Percentiles rank a stretch among this genome's conserved stretches.
Evolutionary conservation across 1,140 invertebrate species (phyloP).

Genomic region (Ips typographus): DNA sequence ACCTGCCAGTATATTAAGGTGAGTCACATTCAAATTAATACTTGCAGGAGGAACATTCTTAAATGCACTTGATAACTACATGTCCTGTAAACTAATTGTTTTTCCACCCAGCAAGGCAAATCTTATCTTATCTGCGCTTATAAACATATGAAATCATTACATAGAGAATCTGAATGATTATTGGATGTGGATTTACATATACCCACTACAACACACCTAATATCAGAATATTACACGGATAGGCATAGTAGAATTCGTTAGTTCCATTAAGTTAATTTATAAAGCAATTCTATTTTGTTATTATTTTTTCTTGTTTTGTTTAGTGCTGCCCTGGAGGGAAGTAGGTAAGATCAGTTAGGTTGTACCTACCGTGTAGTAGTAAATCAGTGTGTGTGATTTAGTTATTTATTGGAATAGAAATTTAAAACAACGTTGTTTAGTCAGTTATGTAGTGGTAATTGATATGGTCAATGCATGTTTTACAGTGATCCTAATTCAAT

Average conservation of each 20-base stretch:
- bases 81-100: neutral
- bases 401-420: too few relatives aligned
- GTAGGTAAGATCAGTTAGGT: constrained; percentile 51
- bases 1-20: constrained; percentile 57
- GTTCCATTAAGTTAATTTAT: neutral
- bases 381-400: constrained; percentile 13
- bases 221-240: constrained; percentile 3
- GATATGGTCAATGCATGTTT: constrained; percentile 37
- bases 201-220: neutral
- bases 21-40: constrained; percentile 26
- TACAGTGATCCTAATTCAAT: constrained; percentile 75
- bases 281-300: neutral
- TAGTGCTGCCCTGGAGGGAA: constrained; percentile 65
- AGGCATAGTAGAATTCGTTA: neutral
- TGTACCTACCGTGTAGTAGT: neutral
- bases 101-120: neutral
- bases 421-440: too few relatives aligned
- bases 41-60: neutral
- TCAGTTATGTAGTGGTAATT: constrained; percentile 17
- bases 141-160: constrained; percentile 18
- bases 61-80: constrained; percentile 8
- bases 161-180: neutral
- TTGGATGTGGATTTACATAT: constrained; percentile 14
- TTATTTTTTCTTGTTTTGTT: constrained; percentile 23
- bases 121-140: constrained; percentile 17